Evolutionary conservation across 2,797 vertebrate genomes (phyloP).

Genomic region (Pyrocephalus nanus): DNA sequence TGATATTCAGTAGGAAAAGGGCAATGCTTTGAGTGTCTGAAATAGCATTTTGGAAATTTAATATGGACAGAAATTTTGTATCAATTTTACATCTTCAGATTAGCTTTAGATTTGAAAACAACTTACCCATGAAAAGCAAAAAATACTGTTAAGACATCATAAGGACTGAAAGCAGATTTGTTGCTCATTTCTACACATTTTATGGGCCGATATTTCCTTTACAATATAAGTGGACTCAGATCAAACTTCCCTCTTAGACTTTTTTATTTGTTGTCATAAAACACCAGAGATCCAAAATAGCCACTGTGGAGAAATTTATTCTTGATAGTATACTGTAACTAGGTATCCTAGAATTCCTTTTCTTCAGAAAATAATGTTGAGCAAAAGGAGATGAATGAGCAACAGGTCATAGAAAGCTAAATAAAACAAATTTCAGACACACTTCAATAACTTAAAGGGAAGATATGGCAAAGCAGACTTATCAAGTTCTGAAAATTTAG

Average conservation of each 20-base stretch:
- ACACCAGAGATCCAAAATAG: neutral
- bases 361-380: neutral
- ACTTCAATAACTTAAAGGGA: neutral
- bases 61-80: neutral
- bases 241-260: neutral
- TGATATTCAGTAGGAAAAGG: neutral
- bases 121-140: neutral
- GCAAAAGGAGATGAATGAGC: neutral
- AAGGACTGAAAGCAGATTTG: neutral
- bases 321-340: neutral
- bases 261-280: conserved; percentile 16
- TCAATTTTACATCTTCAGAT: neutral
- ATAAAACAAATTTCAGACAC: neutral
- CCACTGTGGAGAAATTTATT: neutral
- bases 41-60: neutral
- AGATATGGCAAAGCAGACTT: neutral
- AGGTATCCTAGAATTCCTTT: neutral
- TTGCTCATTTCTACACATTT: neutral
- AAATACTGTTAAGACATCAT: neutral
- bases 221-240: neutral
- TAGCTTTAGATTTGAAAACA: neutral
- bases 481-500: neutral
- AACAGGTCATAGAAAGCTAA: neutral
- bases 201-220: neutral
- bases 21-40: neutral